phyloP scores from a whole-genome alignment of 2,888 invertebrate genomes.

The Empis livida region DNA sequence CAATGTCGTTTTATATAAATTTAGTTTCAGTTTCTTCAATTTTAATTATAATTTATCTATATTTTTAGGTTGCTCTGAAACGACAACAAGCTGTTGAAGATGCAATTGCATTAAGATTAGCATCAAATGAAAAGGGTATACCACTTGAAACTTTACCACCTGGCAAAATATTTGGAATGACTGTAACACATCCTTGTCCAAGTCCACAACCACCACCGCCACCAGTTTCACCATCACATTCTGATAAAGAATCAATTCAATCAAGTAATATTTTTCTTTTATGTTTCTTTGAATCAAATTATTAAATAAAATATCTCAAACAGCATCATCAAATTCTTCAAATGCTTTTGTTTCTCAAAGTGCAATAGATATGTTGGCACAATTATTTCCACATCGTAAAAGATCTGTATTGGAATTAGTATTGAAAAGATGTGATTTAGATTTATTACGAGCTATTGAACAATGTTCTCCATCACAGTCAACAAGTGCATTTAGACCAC shows the following conservation, averaged over 20 bases:
- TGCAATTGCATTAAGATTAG: slow-evolving; percentile 83
- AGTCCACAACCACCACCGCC: slow-evolving; percentile 23
- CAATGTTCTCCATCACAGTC: slow-evolving; percentile 23
- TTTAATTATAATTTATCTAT: too few relatives aligned
- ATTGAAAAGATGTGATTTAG: slow-evolving; percentile 84
- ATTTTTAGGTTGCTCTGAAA: slow-evolving; percentile 77
- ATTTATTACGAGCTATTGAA: slow-evolving; percentile 51
- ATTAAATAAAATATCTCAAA: slow-evolving; percentile 2
- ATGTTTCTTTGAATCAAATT: not conserved
- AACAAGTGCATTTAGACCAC: slow-evolving; percentile 15
- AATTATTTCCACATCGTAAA: slow-evolving; percentile 83
- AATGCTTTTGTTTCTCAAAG: slow-evolving; percentile 47
- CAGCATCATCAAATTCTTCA: slow-evolving; percentile 14
- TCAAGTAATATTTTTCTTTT: slow-evolving; percentile 10
- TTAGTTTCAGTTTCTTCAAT: too few relatives aligned
- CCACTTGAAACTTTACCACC: slow-evolving; percentile 64
- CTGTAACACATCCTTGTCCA: slow-evolving; percentile 62
- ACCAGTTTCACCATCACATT: slow-evolving; percentile 8
- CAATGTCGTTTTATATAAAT: too few relatives aligned
- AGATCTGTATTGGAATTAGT: slow-evolving; percentile 78
- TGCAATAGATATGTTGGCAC: slow-evolving; percentile 70
- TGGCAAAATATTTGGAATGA: slow-evolving; percentile 83
- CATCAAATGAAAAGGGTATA: slow-evolving; percentile 70
- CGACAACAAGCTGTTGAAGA: slow-evolving; percentile 96
- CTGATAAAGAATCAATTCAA: slow-evolving; percentile 10